Evolutionary conservation across 1,140 invertebrate genomes (phyloP), one percentile per base, ranked within the genome.

Genomic region (Sesamia nonagrioides): DNA sequence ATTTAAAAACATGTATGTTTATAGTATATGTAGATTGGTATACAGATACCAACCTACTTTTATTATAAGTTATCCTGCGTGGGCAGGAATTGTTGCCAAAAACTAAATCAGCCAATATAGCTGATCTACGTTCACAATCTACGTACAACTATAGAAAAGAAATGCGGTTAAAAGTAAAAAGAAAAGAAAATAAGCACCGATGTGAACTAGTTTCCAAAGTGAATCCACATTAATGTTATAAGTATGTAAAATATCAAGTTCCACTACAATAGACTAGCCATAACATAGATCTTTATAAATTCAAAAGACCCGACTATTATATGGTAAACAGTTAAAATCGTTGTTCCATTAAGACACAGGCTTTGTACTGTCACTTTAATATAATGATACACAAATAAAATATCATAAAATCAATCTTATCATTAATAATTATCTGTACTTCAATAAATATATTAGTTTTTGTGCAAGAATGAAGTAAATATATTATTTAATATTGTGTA

Each of bases 261-360:
- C 18, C 11, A 72, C 50, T 37, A 17, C n/a, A 56, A 72, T 54
- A 76, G 73, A 76, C 58, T 76, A 76, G 73, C 56, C 27, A 66
- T 63, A 76, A 76, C 73, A 37, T 66, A 75, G 42, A 63, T 76
- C 18, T 63, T 18, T 45, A 63, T 48, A 42, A 50, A 63, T 63
- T 60, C 72, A 74, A 74, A 61, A 35, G 21, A 61, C 17, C 27
- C 18, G 18, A 54, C 52, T 54, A 54, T 76, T 35, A 21, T 69
- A 68, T 77, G 56, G 76, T 27, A 79, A 48, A 72, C 69, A 78
- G 76, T 80, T 84, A 72, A 75, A 50, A 76, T 76, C 82, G 82
- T 86, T 82, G 82, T 80, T 81, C 78, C 63, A n/a, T 76, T 85
- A 86, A 86, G 84, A 86, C 84, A 86, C 84, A 80, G 63, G 71